These are phyloP conservation scores for Lumbricus terrestris DNA, from an alignment of 2,888 invertebrate genomes.

Conservation along the genomic window DNA sequence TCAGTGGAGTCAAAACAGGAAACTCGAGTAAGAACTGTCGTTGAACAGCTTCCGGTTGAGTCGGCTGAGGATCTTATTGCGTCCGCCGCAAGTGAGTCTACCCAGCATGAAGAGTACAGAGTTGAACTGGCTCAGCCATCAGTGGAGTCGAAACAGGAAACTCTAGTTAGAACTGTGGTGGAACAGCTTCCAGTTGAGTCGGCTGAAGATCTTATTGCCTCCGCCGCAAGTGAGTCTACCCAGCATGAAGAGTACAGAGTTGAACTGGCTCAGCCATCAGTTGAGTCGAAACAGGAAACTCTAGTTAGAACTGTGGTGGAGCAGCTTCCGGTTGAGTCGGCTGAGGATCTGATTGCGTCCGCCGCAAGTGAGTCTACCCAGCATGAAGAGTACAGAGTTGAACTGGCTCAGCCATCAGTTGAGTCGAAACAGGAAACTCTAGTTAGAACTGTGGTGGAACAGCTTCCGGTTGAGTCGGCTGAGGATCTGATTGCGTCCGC, in stretches of 20 bases:
- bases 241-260: neutral
- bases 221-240: conserved; percentile 26
- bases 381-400: conserved; percentile 27
- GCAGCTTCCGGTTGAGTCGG: neutral
- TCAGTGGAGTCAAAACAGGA: conserved; percentile 29
- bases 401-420: conserved; percentile 18
- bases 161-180: conserved; percentile 20
- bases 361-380: conserved; percentile 26
- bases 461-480: neutral
- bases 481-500: conserved; percentile 17
- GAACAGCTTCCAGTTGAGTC: neutral
- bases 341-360: conserved; percentile 25
- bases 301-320: conserved; percentile 20
- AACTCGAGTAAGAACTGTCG: conserved; percentile 21
- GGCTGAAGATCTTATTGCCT: conserved; percentile 18
- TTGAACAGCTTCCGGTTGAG: neutral
- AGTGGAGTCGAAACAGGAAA: conserved; percentile 29
- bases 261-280: conserved; percentile 33
- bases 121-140: conserved; percentile 32
- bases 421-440: conserved; percentile 25
- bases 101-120: neutral
- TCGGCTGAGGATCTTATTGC: conserved; percentile 25
- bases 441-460: conserved; percentile 19
- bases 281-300: conserved; percentile 29
- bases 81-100: conserved; percentile 24